These are phyloP conservation scores for Acipenser transmontanus DNA, from an alignment of 2,797 vertebrate genomes.

Conservation along the genomic window DNA sequence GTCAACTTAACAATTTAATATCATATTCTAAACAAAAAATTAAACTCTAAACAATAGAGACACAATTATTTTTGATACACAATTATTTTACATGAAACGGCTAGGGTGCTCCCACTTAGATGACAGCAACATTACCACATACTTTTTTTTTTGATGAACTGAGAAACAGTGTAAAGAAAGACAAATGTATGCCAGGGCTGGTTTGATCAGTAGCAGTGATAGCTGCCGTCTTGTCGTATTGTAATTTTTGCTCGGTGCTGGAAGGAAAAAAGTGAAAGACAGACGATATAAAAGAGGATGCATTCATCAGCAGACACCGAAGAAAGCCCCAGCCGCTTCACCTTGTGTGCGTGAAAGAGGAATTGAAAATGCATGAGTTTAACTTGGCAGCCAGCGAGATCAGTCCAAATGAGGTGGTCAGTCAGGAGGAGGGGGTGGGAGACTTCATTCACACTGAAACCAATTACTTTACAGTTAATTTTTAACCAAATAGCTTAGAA, in stretches of 20 bases:
- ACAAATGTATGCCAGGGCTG: no score
- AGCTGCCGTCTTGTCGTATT: no score
- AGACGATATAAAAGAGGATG: slow-evolving; percentile 12
- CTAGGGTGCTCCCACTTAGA: no score
- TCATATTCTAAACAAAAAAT: no score
- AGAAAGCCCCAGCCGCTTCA: neutral
- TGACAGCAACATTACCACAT: no score
- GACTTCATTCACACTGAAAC: slow-evolving; percentile 41
- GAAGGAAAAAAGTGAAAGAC: neutral
- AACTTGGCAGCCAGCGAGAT: neutral
- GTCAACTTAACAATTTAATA: no score
- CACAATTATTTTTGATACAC: no score
- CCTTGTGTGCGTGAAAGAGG: neutral
- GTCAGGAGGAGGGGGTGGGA: slow-evolving; percentile 24
- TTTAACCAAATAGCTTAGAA: slow-evolving; percentile 45
- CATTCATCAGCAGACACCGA: slow-evolving; percentile 9
- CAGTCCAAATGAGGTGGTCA: slow-evolving; percentile 10
- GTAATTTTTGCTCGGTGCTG: neutral
- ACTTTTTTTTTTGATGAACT: no score
- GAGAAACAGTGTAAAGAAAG: no score
- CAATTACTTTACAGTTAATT: slow-evolving; percentile 54
- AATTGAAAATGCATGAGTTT: slow-evolving; percentile 1
- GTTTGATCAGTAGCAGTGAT: no score
- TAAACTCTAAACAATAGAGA: no score
- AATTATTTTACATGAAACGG: no score